These are phyloP conservation scores for Subacronicta megacephala DNA, from an alignment of 2,888 invertebrate species.

Conservation along the genomic window DNA sequence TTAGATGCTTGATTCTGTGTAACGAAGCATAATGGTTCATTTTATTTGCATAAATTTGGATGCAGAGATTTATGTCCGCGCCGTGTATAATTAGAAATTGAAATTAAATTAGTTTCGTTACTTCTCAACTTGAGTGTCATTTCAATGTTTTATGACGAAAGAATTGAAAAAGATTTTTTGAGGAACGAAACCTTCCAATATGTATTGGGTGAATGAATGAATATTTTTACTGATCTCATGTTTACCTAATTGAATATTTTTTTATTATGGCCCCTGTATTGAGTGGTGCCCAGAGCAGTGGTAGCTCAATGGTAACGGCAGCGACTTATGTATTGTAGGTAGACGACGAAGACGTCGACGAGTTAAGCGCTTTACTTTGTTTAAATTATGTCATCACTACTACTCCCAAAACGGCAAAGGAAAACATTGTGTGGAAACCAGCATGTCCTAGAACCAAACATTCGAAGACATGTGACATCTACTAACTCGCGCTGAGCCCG, in stretches of 20 bases:
- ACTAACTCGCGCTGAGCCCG: too few relatives aligned
- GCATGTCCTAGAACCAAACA: too few relatives aligned
- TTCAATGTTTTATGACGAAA: constrained; percentile 46
- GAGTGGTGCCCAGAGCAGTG: too few relatives aligned
- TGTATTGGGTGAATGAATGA: constrained; percentile 26
- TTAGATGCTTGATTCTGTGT: constrained; percentile 77
- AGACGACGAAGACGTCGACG: too few relatives aligned
- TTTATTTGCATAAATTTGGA: constrained; percentile 86
- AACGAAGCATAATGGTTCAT: constrained; percentile 84
- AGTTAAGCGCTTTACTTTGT: too few relatives aligned
- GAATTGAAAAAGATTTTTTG: constrained; percentile 35
- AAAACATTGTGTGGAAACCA: too few relatives aligned
- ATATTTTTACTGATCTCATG: constrained; percentile 29
- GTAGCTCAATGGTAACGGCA: too few relatives aligned
- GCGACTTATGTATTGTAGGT: too few relatives aligned
- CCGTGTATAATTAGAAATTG: constrained; percentile 72
- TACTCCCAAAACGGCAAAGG: too few relatives aligned
- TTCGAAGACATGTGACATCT: too few relatives aligned
- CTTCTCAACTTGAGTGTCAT: constrained; percentile 48
- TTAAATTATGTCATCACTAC: too few relatives aligned
- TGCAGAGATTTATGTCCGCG: constrained; percentile 76
- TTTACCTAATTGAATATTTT: neutral
- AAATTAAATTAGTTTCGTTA: constrained; percentile 59
- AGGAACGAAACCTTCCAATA: constrained; percentile 20
- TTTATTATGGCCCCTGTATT: too few relatives aligned